Evolutionary conservation across 92 coral and sea anemone species (phyloP).

Genomic region (Epizoanthus stellaris): DNA sequence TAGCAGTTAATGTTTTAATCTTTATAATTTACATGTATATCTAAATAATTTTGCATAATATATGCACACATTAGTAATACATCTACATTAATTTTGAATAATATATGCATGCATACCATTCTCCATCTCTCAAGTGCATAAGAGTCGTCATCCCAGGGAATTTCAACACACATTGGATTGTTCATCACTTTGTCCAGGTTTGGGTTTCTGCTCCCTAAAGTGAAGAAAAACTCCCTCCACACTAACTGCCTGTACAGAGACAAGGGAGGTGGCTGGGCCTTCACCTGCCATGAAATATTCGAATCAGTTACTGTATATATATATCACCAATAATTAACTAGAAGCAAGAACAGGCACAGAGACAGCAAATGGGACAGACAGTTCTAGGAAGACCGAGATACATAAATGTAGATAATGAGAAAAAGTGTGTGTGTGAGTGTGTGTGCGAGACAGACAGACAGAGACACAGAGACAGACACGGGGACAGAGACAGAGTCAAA

Average conservation of each 20-base stretch:
- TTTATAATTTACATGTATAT: too few species aligned
- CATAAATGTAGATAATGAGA: too few species aligned
- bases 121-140: conserved; percentile 69
- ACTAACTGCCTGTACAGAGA: conserved; percentile 86
- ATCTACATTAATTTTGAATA: background rate
- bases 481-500: too few species aligned
- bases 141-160: conserved; percentile 83
- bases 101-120: conserved; percentile 58
- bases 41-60: too few species aligned
- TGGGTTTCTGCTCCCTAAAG: conserved; percentile 79
- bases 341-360: too few species aligned
- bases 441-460: too few species aligned
- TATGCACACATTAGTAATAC: background rate
- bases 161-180: conserved; percentile 80
- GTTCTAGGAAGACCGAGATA: too few species aligned
- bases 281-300: conserved; percentile 55
- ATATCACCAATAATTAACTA: background rate
- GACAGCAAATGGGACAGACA: too few species aligned
- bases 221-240: conserved; percentile 92
- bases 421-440: too few species aligned
- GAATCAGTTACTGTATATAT: background rate
- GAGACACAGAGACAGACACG: too few species aligned
- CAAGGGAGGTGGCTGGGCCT: conserved; percentile 84
- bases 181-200: conserved; percentile 75
- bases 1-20: too few species aligned